Base-by-base conservation (phyloP, 2,113 vertebrate species). In the Pluvianellus socialis region DNA sequence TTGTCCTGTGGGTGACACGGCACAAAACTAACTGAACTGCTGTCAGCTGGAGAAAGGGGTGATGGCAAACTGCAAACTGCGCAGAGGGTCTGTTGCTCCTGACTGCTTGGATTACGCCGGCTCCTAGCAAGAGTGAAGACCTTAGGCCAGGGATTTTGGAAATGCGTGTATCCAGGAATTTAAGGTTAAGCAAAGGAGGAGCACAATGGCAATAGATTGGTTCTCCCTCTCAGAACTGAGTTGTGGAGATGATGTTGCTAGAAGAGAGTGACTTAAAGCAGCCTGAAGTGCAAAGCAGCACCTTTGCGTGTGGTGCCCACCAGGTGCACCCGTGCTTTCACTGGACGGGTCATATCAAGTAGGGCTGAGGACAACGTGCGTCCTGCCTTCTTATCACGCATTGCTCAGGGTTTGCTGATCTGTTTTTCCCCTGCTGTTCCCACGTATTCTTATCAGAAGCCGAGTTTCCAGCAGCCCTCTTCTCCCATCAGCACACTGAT, bases 381-480 rank as follows among this genome's bases (percentile, higher is more conserved):
- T 81, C 40, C 68, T 96, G 80, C 40, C 47, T 62, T 52, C 66
- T 67, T 86, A 86, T n/a, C 70, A 32, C 19, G 6, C 47, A 9
- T 27, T 58, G 33, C 40, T 73, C 80, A 35, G 45, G 40, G 32
- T 30, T 63, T 88, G 83, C 83, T 75, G 80, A 45, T 65, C 65
- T 90, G 86, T 62, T 95, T 93, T 96, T 22, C 35, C 50, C 74
- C 28, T 66, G 45, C 81, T 77, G 63, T 95, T 97, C 91, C 94
- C 87, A 85, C 2, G 4, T 56, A 53, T 30, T 42, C 50, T 96
- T 95, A 89, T 91, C 89, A 67, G 74, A 42, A 2, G 0, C 21
- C 30, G 84, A 70, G 45, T 79, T 95, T 95, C 95, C 92, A 89
- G 77, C 77, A 82, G 53, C 58, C 6, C 35, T 58, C 38, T 68